Evolutionary conservation across 2,888 invertebrate genomes (phyloP), one percentile per base, ranked within the genome.

Genomic region (Calameuta filiformis): DNA sequence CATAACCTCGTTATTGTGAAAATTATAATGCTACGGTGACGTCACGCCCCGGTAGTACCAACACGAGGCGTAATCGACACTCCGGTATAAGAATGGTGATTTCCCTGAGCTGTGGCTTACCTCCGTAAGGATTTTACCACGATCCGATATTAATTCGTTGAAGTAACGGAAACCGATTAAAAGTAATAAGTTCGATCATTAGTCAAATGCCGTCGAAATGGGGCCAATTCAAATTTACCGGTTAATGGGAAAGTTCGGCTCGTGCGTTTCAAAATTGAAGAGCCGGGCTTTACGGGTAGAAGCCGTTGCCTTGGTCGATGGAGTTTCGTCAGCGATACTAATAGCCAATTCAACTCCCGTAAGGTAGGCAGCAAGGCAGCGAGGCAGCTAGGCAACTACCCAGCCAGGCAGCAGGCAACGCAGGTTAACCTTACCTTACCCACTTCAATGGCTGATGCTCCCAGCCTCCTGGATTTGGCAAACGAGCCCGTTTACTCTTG

Each of bases 401-500:
- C 35, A 35, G 11, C 35, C 35, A 35, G 35, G 35, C 35, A 35
- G 35, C 35, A 35, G 35, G 35, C 40, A 40, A 40, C 15, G 30
- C 33, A 33, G 69, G 69, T 69, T 69, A 69, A 74, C 69, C 73
- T 71, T 75, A 75, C 73, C 78, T 76, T 40, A 69, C 69, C 71
- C 69, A 69, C 69, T 69, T 69, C 73, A 75, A 78, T 77, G 35
- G 75, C 73, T 75, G 75, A 56, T 73, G 68, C 56, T 35, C 37
- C 68, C 37, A 71, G 75, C 80, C 79, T 78, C 78, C 79, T 80
- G 85, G 84, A 85, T 83, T 85, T 79, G 76, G 81, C 78, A 82
- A 86, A 85, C 82, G 86, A 82, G 83, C 82, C 80, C 86, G 81
- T 86, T 86, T 85, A 85, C 86, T 85, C 82, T 86, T 81, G 84